These are phyloP conservation scores for Mesembrinibis cayennensis DNA, from an alignment of 2,113 vertebrate genomes.

Conservation along the genomic window DNA sequence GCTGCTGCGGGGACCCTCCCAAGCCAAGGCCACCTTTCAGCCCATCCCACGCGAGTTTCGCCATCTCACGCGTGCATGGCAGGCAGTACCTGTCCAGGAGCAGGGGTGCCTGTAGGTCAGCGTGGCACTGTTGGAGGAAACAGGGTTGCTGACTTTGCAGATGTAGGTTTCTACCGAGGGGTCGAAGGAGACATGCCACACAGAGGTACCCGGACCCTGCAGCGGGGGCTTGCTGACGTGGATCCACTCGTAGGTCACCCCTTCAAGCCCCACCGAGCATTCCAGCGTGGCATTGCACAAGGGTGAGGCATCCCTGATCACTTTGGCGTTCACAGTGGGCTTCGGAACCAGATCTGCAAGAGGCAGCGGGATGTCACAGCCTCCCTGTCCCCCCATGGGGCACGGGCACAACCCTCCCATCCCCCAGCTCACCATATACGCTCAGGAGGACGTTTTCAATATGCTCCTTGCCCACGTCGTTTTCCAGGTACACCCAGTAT, in stretches of 20 bases:
- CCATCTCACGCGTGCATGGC: rapidly evolving
- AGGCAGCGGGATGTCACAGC: neutral
- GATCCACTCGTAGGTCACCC: neutral
- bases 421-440: neutral
- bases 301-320: rapidly evolving
- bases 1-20: neutral
- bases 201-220: rapidly evolving
- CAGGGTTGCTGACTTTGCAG: neutral
- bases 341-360: neutral
- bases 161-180: rapidly evolving
- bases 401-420: rapidly evolving
- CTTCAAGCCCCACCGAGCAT: neutral
- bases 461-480: rapidly evolving
- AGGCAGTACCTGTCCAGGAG: neutral
- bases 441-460: rapidly evolving
- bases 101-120: neutral
- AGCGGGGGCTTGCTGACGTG: rapidly evolving
- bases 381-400: rapidly evolving
- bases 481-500: neutral
- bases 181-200: neutral
- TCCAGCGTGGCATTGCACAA: rapidly evolving
- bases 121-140: neutral
- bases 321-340: neutral
- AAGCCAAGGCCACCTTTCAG: neutral
- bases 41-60: neutral